These are phyloP conservation scores for Chydorus sphaericus DNA, from an alignment of 2,888 invertebrate species.

Conservation along the genomic window DNA sequence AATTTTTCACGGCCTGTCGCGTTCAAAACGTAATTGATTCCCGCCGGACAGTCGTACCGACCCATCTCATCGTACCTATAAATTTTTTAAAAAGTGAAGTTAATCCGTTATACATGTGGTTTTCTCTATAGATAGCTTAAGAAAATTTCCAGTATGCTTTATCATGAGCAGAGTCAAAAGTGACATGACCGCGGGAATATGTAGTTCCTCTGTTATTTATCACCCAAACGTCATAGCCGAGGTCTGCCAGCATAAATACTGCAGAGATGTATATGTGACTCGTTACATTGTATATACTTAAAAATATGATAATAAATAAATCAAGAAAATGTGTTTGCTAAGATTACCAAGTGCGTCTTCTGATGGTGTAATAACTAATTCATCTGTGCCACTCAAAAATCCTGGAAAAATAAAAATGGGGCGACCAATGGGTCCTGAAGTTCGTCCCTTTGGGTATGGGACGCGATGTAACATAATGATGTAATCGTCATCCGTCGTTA, in stretches of 20 bases:
- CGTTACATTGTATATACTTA: no score
- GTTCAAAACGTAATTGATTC: constrained; percentile 35
- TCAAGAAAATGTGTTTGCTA: background rate
- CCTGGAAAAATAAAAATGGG: constrained; percentile 40
- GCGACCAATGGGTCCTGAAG: constrained; percentile 16
- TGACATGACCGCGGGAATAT: constrained; percentile 42
- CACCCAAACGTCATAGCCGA: constrained; percentile 66
- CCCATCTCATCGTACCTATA: constrained; percentile 40
- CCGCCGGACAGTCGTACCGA: constrained; percentile 39
- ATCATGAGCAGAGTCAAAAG: constrained; percentile 27
- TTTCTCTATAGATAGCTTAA: constrained; percentile 23
- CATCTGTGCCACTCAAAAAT: constrained; percentile 28
- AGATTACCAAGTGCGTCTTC: constrained; percentile 41
- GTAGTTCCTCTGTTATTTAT: constrained; percentile 48
- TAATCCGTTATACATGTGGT: no score
- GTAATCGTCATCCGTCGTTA: constrained; percentile 12
- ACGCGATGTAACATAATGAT: constrained; percentile 3
- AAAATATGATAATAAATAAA: no score
- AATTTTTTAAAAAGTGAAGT: no score
- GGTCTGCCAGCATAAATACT: constrained; percentile 42
- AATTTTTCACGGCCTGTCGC: constrained; percentile 37
- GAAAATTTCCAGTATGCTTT: constrained; percentile 46
- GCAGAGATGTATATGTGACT: background rate
- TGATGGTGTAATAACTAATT: constrained; percentile 41
- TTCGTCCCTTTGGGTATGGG: background rate